Evolutionary conservation across 1,140 invertebrate species (phyloP), one percentile per base, ranked within the genome.

Genomic region (Aphis gossypii): DNA sequence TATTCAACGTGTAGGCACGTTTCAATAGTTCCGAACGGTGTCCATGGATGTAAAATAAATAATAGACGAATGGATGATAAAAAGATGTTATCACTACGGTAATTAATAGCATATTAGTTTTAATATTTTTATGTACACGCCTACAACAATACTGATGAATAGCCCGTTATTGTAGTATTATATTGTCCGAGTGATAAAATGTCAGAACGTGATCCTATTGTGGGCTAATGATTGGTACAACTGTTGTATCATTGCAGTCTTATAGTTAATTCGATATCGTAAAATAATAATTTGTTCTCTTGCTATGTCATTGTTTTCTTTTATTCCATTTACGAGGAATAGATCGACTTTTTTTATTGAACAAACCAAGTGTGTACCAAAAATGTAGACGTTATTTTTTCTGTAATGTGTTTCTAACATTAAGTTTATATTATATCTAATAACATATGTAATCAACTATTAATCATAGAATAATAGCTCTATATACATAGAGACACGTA

Each of bases 281-380:
- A 56, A 89, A 89, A 54, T 56, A 23, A 89, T 89, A n/a, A 56
- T 89, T 54, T 51, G 25, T 76, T 35, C 60, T 89, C 21, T 89
- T 38, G 87, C n/a, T 38, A 51, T 88, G 87, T 89, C 87, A 89
- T 89, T 89, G 87, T 54, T 54, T 87, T 89, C n/a, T 54, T 88
- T 54, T 54, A 35, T 54, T n/a, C 8, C 48, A 14, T 54, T 35
- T 25, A 8, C 8, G 6, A 89, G 48, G 54, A 56, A 89, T n/a
- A 38, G 48, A 20, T 88, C 20, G 48, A 54, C 20, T 88, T 88
- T 35, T 35, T 88, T 54, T 8, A 7, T 23, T 23, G 2, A 54
- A 25, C 23, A 18, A 87, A n/a, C 18, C 86, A 18, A 46, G 21
- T 21, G n/a, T 18, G 18, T 51, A 51, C 30, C 8, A n/a, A 89